These are phyloP conservation scores for Polypedilum vanderplanki DNA, from an alignment of 1,140 invertebrate species.

Conservation along the genomic window DNA sequence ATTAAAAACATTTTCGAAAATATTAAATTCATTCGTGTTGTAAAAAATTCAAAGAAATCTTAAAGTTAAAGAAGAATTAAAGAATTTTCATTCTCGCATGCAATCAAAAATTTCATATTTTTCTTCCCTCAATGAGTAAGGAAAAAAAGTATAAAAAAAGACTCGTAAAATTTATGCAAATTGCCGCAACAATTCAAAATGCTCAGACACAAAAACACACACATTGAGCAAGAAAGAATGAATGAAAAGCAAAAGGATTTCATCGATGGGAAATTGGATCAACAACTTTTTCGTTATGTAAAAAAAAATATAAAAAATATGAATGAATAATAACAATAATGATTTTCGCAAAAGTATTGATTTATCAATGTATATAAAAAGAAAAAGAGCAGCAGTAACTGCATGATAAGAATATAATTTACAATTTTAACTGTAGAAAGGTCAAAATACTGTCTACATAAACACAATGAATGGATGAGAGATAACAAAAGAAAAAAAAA, in stretches of 20 bases:
- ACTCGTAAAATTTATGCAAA: conserved; percentile 24
- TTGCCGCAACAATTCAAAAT: conserved; percentile 27
- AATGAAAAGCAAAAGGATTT: conserved; percentile 4
- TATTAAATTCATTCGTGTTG: too few relatives aligned
- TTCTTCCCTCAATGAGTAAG: too few relatives aligned
- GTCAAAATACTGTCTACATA: conserved; percentile 28
- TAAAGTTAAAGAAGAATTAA: too few relatives aligned
- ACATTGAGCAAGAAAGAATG: background rate
- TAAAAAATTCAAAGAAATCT: too few relatives aligned
- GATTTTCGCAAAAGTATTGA: conserved; percentile 21
- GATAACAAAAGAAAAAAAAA: conserved; percentile 16
- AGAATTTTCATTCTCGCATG: too few relatives aligned
- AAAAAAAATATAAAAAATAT: background rate
- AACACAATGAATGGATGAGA: conserved; percentile 20
- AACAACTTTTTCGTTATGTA: conserved; percentile 8
- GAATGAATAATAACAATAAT: conserved; percentile 21
- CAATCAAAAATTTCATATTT: too few relatives aligned
- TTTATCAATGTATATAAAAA: background rate
- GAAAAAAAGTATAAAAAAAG: background rate
- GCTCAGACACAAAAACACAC: background rate
- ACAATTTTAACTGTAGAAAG: conserved; percentile 22
- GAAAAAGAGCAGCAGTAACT: background rate
- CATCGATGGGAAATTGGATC: background rate
- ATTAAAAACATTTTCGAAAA: too few relatives aligned
- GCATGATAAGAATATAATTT: conserved; percentile 28